A percentile compares a stretch with the other conserved stretches of the same genome.
Conservation (phyloP, 2,888 invertebrate genomes). For the Lithophane semibrunnea region DNA sequence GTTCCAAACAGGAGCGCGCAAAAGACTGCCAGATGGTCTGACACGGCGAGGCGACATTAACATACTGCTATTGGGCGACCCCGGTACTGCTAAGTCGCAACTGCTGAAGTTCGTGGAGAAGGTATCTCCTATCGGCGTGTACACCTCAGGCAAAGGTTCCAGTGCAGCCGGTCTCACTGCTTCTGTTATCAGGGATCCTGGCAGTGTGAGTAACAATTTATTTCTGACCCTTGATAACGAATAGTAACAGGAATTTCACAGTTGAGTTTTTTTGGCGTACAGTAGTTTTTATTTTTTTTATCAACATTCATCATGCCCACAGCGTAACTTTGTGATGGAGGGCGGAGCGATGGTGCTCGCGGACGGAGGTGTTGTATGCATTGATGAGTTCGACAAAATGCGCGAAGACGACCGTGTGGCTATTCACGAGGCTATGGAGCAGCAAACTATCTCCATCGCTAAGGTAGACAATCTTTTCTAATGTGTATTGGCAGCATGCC, state of each 20-base stretch:
- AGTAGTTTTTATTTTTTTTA: neutral
- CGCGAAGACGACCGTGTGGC: slow-evolving; percentile 99
- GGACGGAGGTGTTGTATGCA: slow-evolving; percentile 99
- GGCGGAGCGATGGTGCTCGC: slow-evolving; percentile 99
- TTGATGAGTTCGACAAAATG: slow-evolving; percentile 99
- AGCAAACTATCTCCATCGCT: slow-evolving; percentile 99
- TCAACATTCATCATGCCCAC: slow-evolving; percentile 44
- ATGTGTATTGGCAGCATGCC: slow-evolving; percentile 14
- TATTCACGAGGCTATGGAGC: slow-evolving; percentile 99
- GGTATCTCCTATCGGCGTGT: slow-evolving; percentile 97
- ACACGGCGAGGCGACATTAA: slow-evolving; percentile 99
- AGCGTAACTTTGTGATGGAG: slow-evolving; percentile 99
- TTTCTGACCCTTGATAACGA: neutral
- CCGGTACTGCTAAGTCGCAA: slow-evolving; percentile 99
- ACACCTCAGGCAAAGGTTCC: slow-evolving; percentile 99
- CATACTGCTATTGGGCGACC: slow-evolving; percentile 98
- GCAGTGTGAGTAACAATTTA: slow-evolving; percentile 92
- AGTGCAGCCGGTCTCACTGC: slow-evolving; percentile 99
- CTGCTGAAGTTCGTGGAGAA: slow-evolving; percentile 99
- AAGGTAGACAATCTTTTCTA: slow-evolving; percentile 90
- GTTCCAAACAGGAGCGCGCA: slow-evolving; percentile 91
- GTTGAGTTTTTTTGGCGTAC: neutral
- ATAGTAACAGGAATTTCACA: neutral
- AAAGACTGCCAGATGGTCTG: slow-evolving; percentile 98
- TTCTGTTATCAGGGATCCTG: slow-evolving; percentile 98